Evolutionary conservation across 2,888 invertebrate genomes (phyloP).

Genomic region (Icerya purchasi): DNA sequence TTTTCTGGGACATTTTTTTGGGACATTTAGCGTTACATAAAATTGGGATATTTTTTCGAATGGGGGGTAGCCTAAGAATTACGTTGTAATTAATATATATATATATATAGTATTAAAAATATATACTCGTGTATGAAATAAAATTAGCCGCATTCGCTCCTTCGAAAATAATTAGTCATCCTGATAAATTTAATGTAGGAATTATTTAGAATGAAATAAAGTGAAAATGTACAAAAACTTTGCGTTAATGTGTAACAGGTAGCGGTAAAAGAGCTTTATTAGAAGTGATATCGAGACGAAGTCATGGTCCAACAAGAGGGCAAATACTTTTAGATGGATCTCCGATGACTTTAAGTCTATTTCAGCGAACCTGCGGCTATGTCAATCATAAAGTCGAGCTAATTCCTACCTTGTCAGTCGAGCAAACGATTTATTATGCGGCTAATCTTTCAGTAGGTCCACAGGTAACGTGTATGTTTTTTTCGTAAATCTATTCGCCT

Average conservation of each 20-base stretch:
- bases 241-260: conserved; percentile 37
- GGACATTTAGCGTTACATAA: no score
- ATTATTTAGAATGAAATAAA: not conserved
- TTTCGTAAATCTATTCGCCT: no score
- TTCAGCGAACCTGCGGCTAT: conserved; percentile 68
- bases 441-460: conserved; percentile 34
- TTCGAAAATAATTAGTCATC: not conserved
- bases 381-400: conserved; percentile 70
- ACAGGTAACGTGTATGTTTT: no score
- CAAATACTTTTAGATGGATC: conserved; percentile 75
- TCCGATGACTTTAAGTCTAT: conserved; percentile 54
- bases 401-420: conserved; percentile 65
- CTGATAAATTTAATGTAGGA: not conserved
- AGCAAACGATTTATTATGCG: conserved; percentile 61
- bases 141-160: not conserved
- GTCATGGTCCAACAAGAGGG: conserved; percentile 62
- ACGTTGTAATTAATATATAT: no score
- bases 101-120: no score
- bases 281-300: conserved; percentile 69
- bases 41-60: no score
- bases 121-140: no score
- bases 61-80: no score
- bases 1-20: no score
- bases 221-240: no score
- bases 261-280: conserved; percentile 86